These are phyloP conservation scores for Ethmia dodecea DNA, from an alignment of 2,888 invertebrate species.

Conservation along the genomic window DNA sequence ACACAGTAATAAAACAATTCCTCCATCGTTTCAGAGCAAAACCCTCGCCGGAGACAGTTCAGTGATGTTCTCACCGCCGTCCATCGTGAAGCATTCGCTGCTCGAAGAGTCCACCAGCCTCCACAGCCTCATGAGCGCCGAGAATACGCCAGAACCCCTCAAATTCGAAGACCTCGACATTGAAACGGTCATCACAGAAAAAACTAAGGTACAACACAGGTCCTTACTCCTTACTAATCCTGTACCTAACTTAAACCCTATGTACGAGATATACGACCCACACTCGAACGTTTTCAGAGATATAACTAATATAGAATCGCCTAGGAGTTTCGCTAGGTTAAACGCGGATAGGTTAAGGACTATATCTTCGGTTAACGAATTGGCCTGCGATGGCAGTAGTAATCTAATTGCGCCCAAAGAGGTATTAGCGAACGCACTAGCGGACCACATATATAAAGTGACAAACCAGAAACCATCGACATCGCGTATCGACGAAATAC, in stretches of 20 bases:
- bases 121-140: constrained; percentile 67
- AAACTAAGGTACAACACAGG: constrained; percentile 76
- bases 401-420: constrained; percentile 67
- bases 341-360: constrained; percentile 66
- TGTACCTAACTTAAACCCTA: constrained; percentile 41
- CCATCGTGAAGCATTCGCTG: constrained; percentile 90
- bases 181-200: constrained; percentile 55
- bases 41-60: constrained; percentile 87
- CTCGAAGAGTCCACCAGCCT: constrained; percentile 81
- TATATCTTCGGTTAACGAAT: constrained; percentile 48
- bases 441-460: constrained; percentile 71
- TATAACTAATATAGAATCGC: constrained; percentile 57
- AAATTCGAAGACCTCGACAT: constrained; percentile 58
- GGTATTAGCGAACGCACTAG: constrained; percentile 62
- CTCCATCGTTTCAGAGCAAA: constrained; percentile 85
- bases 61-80: constrained; percentile 90
- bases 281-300: constrained; percentile 40
- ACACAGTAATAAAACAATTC: neutral
- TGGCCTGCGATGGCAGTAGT: constrained; percentile 42
- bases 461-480: constrained; percentile 73
- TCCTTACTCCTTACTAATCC: constrained; percentile 67
- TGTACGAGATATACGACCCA: constrained; percentile 30
- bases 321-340: constrained; percentile 56
- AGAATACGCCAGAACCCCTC: constrained; percentile 56
- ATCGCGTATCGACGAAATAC: constrained; percentile 62